Percentiles rank a stretch among this genome's conserved stretches.
phyloP scores from a whole-genome alignment of 2,113 vertebrate genomes.

The Merops nubicus region DNA sequence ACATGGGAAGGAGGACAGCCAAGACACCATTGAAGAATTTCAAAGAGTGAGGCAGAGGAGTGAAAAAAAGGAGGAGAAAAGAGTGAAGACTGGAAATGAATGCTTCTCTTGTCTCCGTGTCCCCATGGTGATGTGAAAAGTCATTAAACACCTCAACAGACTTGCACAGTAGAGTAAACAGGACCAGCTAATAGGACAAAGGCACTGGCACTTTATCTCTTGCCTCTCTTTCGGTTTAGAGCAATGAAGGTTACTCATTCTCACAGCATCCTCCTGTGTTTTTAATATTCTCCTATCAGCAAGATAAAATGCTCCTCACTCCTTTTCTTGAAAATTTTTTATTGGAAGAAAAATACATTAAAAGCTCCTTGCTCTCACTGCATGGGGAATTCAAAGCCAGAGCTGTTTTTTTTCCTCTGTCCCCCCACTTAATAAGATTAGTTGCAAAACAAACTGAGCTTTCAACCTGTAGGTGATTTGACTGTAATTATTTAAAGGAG shows the following conservation, averaged over 20 bases:
- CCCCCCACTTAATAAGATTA: neutral
- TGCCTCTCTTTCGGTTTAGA: constrained; percentile 13
- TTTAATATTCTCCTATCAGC: constrained; percentile 68
- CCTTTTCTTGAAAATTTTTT: constrained; percentile 14
- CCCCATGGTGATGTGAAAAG: constrained; percentile 55
- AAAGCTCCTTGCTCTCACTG: neutral
- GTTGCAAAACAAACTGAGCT: neutral
- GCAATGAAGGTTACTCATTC: constrained; percentile 47
- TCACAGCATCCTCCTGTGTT: constrained; percentile 33
- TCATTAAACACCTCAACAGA: constrained; percentile 63
- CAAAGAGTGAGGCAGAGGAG: neutral
- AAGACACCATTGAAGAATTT: neutral
- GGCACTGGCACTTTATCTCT: constrained; percentile 34
- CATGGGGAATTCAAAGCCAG: neutral
- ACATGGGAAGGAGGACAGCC: rapidly evolving
- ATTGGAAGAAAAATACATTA: neutral
- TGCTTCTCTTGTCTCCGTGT: constrained; percentile 9
- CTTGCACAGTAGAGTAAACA: constrained; percentile 33
- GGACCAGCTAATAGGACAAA: constrained; percentile 50
- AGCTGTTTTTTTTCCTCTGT: neutral
- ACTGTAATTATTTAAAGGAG: neutral
- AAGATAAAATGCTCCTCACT: constrained; percentile 46
- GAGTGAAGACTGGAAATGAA: constrained; percentile 13
- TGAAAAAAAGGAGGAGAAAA: neutral
- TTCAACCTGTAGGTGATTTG: neutral